Base-by-base conservation (phyloP, 2,113 vertebrate species). In the Stegastes partitus region DNA sequence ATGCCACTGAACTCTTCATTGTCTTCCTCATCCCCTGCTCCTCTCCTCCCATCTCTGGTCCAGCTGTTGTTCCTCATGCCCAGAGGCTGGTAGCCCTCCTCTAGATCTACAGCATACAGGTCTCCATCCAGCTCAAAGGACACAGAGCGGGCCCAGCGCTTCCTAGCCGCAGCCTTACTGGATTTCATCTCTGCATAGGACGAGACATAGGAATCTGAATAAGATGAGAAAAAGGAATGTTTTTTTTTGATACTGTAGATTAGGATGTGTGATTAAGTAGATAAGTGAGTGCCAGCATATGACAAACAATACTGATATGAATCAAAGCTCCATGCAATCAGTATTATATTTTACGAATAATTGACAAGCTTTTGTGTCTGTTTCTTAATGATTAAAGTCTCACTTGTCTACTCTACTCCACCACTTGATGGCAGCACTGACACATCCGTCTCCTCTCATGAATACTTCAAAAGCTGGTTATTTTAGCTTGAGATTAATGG, bases 1-100 rank as follows among this genome's bases (percentile, higher is more conserved):
- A 96, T 96, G 44, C 98, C 97, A 53, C 97, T 98, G 92, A 95
- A 97, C 42, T 95, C 96, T 0, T 96, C 96, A 47, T 87, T 93
- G 4, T 96, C 95, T 0, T 96, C 95, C 2, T 95, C 94, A 23
- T 91, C 91, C 19, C 70, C 82, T 1, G 56, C 42, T 49, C 66
- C 78, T 47, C 82, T 62, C 83, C 34, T 90, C 83, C 68, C n/a
- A 65, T 90, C 86, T 55, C 79, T 31, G 80, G 42, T 79, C 82
- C 92, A 93, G 93, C 93, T 97, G 81, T 89, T 68, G 87, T 97
- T 98, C 56, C 53, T 91, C 9, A 85, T 85, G 18, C 88, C 65
- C 47, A 94, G 83, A 3, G 94, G 93, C 26, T 82, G 93, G 85
- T 93, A 93, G 1, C 93, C 87, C 3, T 94, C 91, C 31, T 96